Evolutionary conservation across 2,888 invertebrate species (phyloP), one percentile per base, ranked within the genome.

Genomic region (Pollenia amentaria): DNA sequence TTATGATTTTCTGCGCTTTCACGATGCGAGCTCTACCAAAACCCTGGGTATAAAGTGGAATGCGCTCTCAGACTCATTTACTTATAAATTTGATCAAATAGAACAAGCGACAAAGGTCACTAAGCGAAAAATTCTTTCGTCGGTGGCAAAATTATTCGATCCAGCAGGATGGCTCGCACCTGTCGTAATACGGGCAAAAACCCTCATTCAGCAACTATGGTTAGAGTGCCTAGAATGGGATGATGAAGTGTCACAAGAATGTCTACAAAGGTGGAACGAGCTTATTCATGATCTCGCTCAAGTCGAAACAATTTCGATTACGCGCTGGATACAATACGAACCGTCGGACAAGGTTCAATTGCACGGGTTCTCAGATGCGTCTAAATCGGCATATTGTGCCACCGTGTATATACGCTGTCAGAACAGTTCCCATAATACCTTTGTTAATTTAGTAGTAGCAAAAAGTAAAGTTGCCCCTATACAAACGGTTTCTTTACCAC

Each of bases 391-490:
- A 29, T 29, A 29, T 3, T 29, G 29, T 29, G 29, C 29, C 29
- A 29, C 29, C 2, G 29, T n/a, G n/a, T 29, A 29, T 29, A 29
- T 29, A 3, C 29, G 29, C 3, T 29, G 29, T 29, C 21, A 2
- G 65, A 29, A 40, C n/a, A 4, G 38, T n/a, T 55, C 10, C 4
- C 16, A 18, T 14, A 62, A 62, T 62, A 10, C 9, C 1, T 69
- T 69, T 8, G 38, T 38, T 29, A 69, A 69, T 48, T 29, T 69
- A 12, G 6, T 48, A 38, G 51, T 51, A 9, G 67, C 67, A 29
- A 69, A 69, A 69, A 38, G 51, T 38, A 69, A 69, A 51, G 67
- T 64, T 8, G 38, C 64, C 18, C 64, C 64, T 2, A 42, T 64
- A 10, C 65, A 29, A 3, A 29, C 29, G 3, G 3, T 29, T 29